Percentiles rank a stretch among this genome's conserved stretches.
These are phyloP conservation scores for Lagopus muta DNA, from an alignment of 2,113 vertebrate genomes.

Conservation along the genomic window DNA sequence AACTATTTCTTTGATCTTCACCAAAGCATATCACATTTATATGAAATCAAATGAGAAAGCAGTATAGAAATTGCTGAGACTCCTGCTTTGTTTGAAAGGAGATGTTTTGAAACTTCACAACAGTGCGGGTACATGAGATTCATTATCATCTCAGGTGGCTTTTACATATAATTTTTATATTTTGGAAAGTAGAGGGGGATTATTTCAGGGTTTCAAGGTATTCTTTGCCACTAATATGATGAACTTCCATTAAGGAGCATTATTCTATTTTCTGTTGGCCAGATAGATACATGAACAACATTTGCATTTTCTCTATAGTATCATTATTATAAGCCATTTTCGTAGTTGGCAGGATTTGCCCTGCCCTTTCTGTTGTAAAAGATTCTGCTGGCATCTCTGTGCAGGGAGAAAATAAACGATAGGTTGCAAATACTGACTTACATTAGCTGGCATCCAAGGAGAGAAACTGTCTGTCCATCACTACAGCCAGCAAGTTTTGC, in stretches of 20 bases:
- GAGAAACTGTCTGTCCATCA: not conserved
- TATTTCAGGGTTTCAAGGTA: not conserved
- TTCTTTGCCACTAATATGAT: not conserved
- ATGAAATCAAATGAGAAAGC: not conserved
- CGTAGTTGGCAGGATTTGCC: not conserved
- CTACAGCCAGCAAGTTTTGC: not conserved
- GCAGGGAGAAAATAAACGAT: not conserved
- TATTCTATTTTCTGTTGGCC: not conserved
- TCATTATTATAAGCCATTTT: not conserved
- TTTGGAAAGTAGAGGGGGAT: not conserved
- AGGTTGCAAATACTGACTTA: slow-evolving; percentile 10
- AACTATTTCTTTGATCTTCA: not conserved
- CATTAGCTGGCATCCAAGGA: not conserved
- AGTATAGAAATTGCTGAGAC: not conserved
- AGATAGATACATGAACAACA: not conserved
- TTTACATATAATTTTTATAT: not conserved
- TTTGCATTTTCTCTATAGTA: not conserved
- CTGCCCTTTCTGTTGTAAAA: not conserved
- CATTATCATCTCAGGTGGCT: not conserved
- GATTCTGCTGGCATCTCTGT: not conserved
- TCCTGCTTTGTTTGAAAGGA: not conserved
- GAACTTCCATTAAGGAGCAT: not conserved
- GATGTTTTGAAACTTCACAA: not conserved
- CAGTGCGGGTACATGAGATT: not conserved
- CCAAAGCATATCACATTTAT: not conserved